Conservation (phyloP, 2,113 vertebrate genomes). For the Muscicapa adusta region DNA sequence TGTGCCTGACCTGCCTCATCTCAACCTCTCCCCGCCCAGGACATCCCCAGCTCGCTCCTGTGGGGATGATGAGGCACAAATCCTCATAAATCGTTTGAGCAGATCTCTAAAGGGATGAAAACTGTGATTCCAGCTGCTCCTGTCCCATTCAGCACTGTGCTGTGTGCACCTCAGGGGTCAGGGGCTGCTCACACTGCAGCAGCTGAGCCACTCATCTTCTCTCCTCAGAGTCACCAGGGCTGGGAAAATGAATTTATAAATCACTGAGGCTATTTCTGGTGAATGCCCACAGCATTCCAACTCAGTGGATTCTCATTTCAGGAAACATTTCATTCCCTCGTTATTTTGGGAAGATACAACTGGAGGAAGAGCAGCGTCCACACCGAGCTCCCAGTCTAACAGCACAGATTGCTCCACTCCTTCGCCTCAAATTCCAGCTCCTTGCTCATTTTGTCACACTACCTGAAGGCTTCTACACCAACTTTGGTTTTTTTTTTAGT, state of each 20-base stretch:
- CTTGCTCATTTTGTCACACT: not conserved
- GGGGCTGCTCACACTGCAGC: fast-evolving
- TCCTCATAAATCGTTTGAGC: fast-evolving
- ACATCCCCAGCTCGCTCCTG: not conserved
- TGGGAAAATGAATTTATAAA: not conserved
- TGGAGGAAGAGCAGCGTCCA: not conserved
- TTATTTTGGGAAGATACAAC: not conserved
- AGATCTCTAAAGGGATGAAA: not conserved
- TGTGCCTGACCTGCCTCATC: not conserved
- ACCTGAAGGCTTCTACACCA: not conserved
- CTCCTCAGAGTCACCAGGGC: not conserved
- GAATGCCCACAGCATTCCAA: not conserved
- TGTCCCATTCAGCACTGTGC: fast-evolving
- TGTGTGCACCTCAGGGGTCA: fast-evolving
- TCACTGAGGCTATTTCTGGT: not conserved
- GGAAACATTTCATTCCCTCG: not conserved
- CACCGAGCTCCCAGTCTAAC: not conserved
- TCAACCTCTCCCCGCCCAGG: fast-evolving
- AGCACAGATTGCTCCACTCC: not conserved
- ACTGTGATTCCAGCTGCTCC: fast-evolving
- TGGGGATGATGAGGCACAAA: fast-evolving
- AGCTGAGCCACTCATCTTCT: not conserved
- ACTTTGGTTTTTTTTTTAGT: not conserved
- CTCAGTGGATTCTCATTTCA: not conserved
- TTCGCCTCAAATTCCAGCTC: not conserved